phyloP scores from a whole-genome alignment of 2,797 vertebrate species.

The Rhinella marina region DNA sequence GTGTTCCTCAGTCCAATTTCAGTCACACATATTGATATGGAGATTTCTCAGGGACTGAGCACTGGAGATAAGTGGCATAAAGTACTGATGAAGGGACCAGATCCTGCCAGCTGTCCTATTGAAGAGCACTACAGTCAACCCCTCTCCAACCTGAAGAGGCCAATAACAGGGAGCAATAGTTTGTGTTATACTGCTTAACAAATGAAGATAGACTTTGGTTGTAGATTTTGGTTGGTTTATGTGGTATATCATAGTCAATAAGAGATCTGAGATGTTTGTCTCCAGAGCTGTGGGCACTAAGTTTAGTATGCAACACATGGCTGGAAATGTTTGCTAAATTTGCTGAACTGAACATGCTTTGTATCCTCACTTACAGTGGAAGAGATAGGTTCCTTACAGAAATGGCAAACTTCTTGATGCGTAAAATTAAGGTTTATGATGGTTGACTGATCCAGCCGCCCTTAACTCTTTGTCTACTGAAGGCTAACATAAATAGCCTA shows the following conservation, averaged over 20 bases:
- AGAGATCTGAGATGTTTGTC: background rate
- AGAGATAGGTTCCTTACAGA: background rate
- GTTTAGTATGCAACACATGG: background rate
- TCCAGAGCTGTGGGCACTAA: background rate
- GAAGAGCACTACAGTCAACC: background rate
- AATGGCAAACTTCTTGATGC: background rate
- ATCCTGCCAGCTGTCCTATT: background rate
- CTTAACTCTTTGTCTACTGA: background rate
- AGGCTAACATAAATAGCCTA: background rate
- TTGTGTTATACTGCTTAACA: too few relatives aligned
- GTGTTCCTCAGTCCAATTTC: too few relatives aligned
- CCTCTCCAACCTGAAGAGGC: too few relatives aligned
- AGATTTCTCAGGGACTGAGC: too few relatives aligned
- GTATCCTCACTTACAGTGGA: background rate
- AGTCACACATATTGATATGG: too few relatives aligned
- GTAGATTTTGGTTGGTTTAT: too few relatives aligned
- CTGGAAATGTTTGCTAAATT: background rate
- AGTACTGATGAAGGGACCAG: background rate
- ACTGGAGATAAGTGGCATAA: background rate
- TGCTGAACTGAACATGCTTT: background rate
- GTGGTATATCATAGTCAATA: background rate
- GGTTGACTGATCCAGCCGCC: background rate
- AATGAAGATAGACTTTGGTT: background rate
- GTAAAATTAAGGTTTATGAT: background rate
- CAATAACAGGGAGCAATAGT: background rate